Evolutionary conservation across 2,113 vertebrate species (phyloP).

Genomic region (Asarcornis scutulata): DNA sequence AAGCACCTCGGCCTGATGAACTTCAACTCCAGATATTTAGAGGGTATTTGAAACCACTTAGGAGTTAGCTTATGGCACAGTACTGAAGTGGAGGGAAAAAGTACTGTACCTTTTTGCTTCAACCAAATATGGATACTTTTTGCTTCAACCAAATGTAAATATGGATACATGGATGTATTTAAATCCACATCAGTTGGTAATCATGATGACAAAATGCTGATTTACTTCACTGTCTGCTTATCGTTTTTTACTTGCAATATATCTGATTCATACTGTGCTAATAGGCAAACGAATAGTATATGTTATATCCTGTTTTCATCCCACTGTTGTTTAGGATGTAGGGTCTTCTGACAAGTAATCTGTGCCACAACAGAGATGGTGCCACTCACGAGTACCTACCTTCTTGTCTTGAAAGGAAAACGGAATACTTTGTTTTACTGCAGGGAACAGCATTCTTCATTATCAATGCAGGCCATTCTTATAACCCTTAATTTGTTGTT

Average conservation of each 20-base stretch:
- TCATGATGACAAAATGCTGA: background rate
- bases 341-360: background rate
- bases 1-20: background rate
- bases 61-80: background rate
- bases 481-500: background rate
- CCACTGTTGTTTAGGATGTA: background rate
- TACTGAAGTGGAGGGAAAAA: background rate
- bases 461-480: background rate
- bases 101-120: background rate
- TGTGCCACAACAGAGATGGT: background rate
- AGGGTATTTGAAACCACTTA: background rate
- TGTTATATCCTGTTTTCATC: background rate
- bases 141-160: background rate
- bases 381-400: background rate
- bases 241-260: background rate
- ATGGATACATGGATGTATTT: rapidly evolving
- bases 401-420: background rate
- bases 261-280: background rate
- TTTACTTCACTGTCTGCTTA: background rate
- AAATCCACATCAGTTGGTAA: background rate
- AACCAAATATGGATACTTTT: background rate
- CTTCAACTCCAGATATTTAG: background rate
- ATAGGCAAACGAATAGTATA: background rate
- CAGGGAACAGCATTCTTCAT: background rate
- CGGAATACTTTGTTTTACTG: background rate